phyloP scores from a whole-genome alignment of 1,140 invertebrate genomes.

The Meloidogyne floridensis region DNA sequence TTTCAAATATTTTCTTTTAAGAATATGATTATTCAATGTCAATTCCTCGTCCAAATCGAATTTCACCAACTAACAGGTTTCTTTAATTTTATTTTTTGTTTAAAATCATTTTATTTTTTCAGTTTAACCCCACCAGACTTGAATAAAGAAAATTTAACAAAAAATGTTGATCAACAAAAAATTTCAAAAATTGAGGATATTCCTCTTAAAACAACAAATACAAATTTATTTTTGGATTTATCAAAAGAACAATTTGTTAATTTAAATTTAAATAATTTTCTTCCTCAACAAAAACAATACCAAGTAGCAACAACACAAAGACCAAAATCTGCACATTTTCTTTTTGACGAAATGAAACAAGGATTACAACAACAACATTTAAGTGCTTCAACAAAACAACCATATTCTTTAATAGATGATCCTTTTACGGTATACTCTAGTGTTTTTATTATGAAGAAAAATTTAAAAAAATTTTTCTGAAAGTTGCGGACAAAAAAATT shows the following conservation, averaged over 20 bases:
- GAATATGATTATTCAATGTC: constrained; percentile 52
- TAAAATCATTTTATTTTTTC: background rate
- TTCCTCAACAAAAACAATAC: background rate
- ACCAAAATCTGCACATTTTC: constrained; percentile 20
- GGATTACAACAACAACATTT: background rate
- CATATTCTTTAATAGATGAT: background rate
- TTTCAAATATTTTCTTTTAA: constrained; percentile 26
- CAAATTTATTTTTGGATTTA: background rate
- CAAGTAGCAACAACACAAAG: background rate
- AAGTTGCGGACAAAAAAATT: no score
- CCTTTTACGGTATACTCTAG: background rate
- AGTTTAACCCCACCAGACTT: constrained; percentile 15
- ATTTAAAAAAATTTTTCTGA: no score
- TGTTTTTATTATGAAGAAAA: no score
- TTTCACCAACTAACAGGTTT: constrained; percentile 25
- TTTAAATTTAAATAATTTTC: constrained; percentile 1
- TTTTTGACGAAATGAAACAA: background rate
- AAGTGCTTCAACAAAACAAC: background rate
- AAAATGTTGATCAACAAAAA: background rate
- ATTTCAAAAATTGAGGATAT: background rate
- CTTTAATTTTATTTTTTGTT: background rate
- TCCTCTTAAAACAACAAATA: background rate
- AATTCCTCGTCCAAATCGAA: constrained; percentile 49
- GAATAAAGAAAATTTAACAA: constrained; percentile 15
- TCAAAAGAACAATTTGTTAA: background rate